A percentile compares a stretch with the other conserved stretches of the same genome.
These are phyloP conservation scores for Conger conger DNA, from an alignment of 2,113 vertebrate species.

Conservation along the genomic window DNA sequence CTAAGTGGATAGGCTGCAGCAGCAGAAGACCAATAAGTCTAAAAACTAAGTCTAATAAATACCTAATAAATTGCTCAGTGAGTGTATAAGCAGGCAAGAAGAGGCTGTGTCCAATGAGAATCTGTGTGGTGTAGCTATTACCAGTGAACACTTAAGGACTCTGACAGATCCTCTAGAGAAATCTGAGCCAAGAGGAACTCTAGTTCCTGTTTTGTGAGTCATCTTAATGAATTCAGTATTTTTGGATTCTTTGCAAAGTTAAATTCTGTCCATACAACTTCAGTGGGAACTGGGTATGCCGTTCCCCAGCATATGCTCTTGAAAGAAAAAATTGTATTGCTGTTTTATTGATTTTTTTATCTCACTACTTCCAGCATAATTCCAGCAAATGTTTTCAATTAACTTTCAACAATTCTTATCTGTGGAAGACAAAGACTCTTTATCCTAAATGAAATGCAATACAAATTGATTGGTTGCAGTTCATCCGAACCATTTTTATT, in stretches of 20 bases:
- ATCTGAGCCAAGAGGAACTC: neutral
- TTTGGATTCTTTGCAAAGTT: slow-evolving; percentile 1
- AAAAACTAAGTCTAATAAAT: too few species aligned
- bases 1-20: too few species aligned
- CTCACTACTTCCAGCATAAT: neutral
- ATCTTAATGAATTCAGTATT: neutral
- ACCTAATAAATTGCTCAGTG: too few species aligned
- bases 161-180: neutral
- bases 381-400: neutral
- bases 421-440: neutral
- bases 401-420: neutral
- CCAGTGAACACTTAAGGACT: neutral
- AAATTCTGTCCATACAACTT: neutral
- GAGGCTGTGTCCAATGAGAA: neutral
- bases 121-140: neutral
- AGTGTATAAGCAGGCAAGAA: neutral
- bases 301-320: slow-evolving; percentile 6
- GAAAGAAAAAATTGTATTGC: neutral
- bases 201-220: neutral
- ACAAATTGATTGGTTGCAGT: neutral
- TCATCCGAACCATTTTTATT: neutral
- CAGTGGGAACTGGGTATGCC: neutral
- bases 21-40: too few species aligned
- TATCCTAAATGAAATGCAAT: neutral
- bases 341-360: neutral